Base-by-base conservation (phyloP, 2,888 invertebrate species). In the Noctua janthina region DNA sequence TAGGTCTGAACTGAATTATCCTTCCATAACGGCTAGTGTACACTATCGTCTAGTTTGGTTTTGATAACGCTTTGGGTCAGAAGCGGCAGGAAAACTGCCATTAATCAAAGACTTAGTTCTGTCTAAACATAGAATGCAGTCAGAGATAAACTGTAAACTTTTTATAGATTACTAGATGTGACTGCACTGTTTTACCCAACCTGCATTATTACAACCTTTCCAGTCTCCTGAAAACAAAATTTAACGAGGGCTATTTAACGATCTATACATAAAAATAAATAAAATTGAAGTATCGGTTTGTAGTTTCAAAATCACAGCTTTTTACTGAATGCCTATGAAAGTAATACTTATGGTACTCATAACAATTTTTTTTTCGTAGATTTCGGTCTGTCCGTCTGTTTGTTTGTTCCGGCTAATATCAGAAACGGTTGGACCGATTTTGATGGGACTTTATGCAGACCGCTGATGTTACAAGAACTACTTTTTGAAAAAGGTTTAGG, bases 1-100 rank as follows among this genome's bases (percentile, higher is more conserved):
- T 81, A 76, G 80, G 59, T 46, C 56, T 67, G 75, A 82, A 86
- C 88, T 89, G 74, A 85, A 85, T 87, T 89, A 90, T 90, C 88
- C 79, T 87, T 72, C 43, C 64, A 56, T 81, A 83, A 66, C 23
- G 80, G 85, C n/a, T 4, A 43, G 86, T 78, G 46, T 74, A 78
- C 78, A 86, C 78, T 74, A 74, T 73, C 77, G 67, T 78, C 39
- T 43, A 56, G 67, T 71, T 76, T 72, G 43, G 56, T 71, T 78
- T 76, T 84, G 74, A 87, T 87, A 89, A 86, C 82, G 78, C 89
- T 89, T 84, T 87, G 83, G 82, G 64, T 86, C 20, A 39, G 56
- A 86, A 78, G 83, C 79, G 84, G 84, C 75, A 74, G 72, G 80
- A 74, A 80, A 79, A 76, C 51, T 70, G 54, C 15, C 23, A 76